Conservation (phyloP, 1,140 invertebrate genomes). For the Drosophila sturtevanti region DNA sequence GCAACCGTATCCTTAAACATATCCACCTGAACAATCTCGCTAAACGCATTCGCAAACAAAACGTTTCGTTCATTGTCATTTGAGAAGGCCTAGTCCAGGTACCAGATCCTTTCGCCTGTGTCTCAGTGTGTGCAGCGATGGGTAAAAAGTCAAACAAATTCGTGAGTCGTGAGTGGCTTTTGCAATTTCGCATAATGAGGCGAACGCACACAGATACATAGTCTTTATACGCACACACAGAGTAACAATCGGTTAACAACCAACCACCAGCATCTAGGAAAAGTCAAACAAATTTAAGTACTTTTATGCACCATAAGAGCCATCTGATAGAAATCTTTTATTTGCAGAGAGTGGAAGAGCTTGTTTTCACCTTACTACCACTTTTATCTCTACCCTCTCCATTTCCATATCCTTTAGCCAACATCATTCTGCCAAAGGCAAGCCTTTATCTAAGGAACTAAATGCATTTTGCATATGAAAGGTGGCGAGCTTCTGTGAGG, state of each 20-base stretch:
- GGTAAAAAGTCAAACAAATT: conserved; percentile 56
- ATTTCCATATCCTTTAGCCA: conserved; percentile 14
- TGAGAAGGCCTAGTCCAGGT: neutral
- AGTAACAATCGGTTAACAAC: neutral
- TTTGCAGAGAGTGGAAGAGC: conserved; percentile 43
- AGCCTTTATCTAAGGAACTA: conserved; percentile 65
- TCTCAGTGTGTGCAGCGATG: conserved; percentile 40
- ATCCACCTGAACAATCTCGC: conserved; percentile 56
- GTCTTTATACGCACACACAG: conserved; percentile 5
- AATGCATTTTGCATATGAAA: conserved; percentile 67
- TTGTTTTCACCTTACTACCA: conserved; percentile 6
- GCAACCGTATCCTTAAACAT: conserved; percentile 21
- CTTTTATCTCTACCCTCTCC: neutral
- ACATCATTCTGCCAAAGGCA: conserved; percentile 32
- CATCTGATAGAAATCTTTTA: conserved; percentile 81
- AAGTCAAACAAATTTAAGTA: conserved; percentile 80
- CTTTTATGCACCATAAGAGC: conserved; percentile 77
- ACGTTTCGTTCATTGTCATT: conserved; percentile 33
- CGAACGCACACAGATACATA: conserved; percentile 11
- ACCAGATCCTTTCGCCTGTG: too few relatives aligned
- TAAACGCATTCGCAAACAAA: conserved; percentile 71
- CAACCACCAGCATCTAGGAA: conserved; percentile 45
- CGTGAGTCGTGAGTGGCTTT: conserved; percentile 40
- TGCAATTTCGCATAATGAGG: conserved; percentile 51
- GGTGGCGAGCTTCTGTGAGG: conserved; percentile 1